Conservation (phyloP, 1,140 invertebrate species). For the Psix sp. region DNA sequence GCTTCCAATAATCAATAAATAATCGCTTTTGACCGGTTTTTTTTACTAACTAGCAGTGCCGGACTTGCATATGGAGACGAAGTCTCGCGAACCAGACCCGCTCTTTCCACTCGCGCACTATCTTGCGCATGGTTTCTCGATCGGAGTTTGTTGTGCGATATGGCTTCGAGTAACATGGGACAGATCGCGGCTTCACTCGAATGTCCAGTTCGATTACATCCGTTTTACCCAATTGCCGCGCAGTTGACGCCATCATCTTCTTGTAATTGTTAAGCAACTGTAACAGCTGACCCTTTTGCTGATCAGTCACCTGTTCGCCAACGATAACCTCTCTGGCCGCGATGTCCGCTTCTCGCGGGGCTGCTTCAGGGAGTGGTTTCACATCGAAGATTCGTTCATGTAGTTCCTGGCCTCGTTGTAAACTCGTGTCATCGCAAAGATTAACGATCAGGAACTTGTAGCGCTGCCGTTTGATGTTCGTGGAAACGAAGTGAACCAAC, state of each 20-base stretch:
- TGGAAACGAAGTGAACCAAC: too few relatives aligned
- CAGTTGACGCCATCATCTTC: background rate
- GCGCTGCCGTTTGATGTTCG: too few relatives aligned
- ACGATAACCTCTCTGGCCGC: background rate
- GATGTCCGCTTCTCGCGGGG: background rate
- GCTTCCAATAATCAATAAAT: too few relatives aligned
- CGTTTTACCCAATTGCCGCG: constrained; percentile 1
- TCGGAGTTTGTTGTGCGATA: background rate
- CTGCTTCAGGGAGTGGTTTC: background rate
- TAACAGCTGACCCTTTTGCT: background rate
- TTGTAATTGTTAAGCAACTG: background rate
- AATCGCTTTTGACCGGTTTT: background rate
- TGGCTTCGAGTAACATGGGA: constrained; percentile 1
- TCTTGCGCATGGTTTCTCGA: background rate
- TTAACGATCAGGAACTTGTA: too few relatives aligned
- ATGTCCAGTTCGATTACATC: constrained; percentile 27
- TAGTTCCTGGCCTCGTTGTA: too few relatives aligned
- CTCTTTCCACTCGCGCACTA: constrained; percentile 1
- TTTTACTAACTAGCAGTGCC: background rate
- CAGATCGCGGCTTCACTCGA: background rate
- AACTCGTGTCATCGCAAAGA: too few relatives aligned
- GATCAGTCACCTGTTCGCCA: background rate
- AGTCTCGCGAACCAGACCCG: constrained; percentile 5
- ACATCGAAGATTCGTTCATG: background rate
- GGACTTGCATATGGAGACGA: constrained; percentile 4